phyloP scores from a whole-genome alignment of 2,888 invertebrate species.

The Gastracanthus pulcherrimus region DNA sequence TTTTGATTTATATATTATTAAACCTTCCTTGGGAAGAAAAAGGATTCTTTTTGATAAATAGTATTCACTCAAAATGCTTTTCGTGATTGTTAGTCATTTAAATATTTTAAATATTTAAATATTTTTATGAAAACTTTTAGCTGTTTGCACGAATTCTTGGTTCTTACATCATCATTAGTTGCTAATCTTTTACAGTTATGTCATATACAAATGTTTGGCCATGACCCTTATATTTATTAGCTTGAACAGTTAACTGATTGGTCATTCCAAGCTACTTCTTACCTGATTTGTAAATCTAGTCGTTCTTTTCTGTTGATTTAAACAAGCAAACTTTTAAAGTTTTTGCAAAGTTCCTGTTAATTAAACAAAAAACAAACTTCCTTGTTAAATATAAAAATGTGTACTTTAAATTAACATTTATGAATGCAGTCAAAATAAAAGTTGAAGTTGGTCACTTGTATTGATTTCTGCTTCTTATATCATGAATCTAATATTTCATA shows the following conservation, averaged over 20 bases:
- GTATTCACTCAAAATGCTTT: neutral
- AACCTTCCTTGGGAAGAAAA: neutral
- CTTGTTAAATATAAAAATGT: slow-evolving; percentile 14
- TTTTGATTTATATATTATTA: neutral
- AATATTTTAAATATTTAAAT: neutral
- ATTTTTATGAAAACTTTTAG: neutral
- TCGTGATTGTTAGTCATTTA: neutral
- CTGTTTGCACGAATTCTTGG: neutral
- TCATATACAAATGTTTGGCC: neutral
- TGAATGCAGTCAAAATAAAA: neutral
- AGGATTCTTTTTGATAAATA: neutral
- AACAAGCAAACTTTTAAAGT: neutral
- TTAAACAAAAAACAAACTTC: neutral
- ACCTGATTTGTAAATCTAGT: slow-evolving; percentile 33
- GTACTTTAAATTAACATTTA: neutral
- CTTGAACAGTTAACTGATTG: neutral
- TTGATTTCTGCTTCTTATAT: neutral
- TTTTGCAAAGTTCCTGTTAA: slow-evolving; percentile 3
- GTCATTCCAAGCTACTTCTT: neutral
- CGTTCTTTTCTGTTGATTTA: slow-evolving; percentile 7
- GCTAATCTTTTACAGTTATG: neutral
- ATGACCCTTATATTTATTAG: neutral
- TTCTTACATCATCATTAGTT: neutral
- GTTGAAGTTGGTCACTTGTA: neutral
- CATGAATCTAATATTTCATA: neutral